Percentiles rank a stretch among this genome's conserved stretches.
Evolutionary conservation across 2,888 invertebrate genomes (phyloP).

Genomic region (Heliothis peltigera): DNA sequence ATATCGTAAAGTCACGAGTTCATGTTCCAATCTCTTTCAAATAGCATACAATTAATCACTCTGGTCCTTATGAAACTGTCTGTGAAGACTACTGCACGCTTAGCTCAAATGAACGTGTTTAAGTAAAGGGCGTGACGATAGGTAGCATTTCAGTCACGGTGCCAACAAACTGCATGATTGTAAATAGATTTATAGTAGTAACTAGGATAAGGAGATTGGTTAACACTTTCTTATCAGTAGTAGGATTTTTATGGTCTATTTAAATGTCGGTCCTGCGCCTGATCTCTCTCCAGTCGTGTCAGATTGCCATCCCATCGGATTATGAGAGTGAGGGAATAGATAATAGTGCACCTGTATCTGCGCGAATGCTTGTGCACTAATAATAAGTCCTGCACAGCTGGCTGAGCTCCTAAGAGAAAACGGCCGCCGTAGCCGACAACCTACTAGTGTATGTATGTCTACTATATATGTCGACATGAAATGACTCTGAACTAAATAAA

Average conservation of each 20-base stretch:
- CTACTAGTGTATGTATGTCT: too few species aligned
- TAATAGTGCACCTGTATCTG: too few species aligned
- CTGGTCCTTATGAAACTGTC: conserved; percentile 48
- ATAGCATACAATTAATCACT: conserved; percentile 51
- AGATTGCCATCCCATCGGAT: too few species aligned
- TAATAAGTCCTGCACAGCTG: too few species aligned
- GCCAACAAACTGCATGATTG: conserved; percentile 31
- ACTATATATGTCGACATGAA: too few species aligned
- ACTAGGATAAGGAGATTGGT: conserved; percentile 1
- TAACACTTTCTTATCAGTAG: background rate
- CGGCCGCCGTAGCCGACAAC: too few species aligned
- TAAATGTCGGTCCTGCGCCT: too few species aligned
- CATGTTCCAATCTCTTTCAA: conserved; percentile 48
- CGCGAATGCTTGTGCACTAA: too few species aligned
- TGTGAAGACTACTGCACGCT: conserved; percentile 52
- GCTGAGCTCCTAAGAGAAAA: too few species aligned
- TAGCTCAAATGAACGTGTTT: conserved; percentile 50
- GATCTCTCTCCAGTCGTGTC: too few species aligned
- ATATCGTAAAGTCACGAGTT: conserved; percentile 44
- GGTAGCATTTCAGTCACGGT: conserved; percentile 53
- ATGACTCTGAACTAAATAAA: too few species aligned
- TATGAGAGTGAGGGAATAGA: too few species aligned
- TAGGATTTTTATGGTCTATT: background rate
- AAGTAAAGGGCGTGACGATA: conserved; percentile 47
- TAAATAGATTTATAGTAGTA: conserved; percentile 14